Evolutionary conservation across 2,888 invertebrate genomes (phyloP).

Genomic region (Gymnosoma rotundatum): DNA sequence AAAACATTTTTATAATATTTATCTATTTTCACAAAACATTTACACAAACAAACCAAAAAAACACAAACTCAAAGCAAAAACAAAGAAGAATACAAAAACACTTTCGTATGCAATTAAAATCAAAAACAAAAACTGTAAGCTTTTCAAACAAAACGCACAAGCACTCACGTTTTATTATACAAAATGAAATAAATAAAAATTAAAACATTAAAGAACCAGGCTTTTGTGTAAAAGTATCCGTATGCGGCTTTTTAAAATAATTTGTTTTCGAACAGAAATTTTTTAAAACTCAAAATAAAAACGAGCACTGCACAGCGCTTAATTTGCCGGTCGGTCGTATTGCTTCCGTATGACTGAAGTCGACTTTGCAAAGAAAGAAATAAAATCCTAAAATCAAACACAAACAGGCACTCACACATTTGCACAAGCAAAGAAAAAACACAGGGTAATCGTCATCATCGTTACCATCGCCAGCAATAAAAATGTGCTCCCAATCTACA

Average conservation of each 20-base stretch:
- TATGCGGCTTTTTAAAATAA: constrained; percentile 36
- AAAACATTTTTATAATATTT: constrained; percentile 41
- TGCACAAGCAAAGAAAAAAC: constrained; percentile 33
- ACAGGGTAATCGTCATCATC: constrained; percentile 54
- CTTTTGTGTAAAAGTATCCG: constrained; percentile 43
- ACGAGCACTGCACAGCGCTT: constrained; percentile 35
- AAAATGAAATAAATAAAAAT: constrained; percentile 17
- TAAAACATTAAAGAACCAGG: constrained; percentile 45
- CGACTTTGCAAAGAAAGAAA: constrained; percentile 61
- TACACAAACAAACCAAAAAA: constrained; percentile 8
- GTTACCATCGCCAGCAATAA: constrained; percentile 47
- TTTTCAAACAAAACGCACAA: constrained; percentile 32
- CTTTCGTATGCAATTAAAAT: constrained; percentile 37
- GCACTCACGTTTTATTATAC: constrained; percentile 30
- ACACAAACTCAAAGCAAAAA: constrained; percentile 7
- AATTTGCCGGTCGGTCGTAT: constrained; percentile 70
- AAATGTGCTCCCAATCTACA: constrained; percentile 3
- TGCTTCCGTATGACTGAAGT: constrained; percentile 76
- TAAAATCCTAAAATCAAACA: constrained; percentile 61
- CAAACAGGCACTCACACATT: constrained; percentile 17
- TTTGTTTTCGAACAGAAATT: constrained; percentile 23
- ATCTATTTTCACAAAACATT: constrained; percentile 28
- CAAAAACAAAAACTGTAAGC: constrained; percentile 15
- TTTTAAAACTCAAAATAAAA: constrained; percentile 23
- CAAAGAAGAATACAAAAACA: not conserved